Base-by-base conservation (phyloP, 2,113 vertebrate species). In the Tetrao urogallus region DNA sequence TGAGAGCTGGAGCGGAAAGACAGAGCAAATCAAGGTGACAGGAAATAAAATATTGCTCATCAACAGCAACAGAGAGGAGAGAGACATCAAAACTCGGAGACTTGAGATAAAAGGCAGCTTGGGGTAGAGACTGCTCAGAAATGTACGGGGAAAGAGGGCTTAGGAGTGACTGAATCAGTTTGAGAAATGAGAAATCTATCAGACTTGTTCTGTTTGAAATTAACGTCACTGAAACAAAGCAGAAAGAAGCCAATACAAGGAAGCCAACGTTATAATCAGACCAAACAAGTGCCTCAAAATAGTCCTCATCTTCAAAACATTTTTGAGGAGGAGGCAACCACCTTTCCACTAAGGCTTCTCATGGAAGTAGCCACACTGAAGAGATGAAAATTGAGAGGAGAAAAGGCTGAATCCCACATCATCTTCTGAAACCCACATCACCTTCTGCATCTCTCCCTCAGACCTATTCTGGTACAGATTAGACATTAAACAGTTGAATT, bases 41-140 rank as follows among this genome's bases (percentile, higher is more conserved):
- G 76, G 67, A 89, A 87, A 79, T 89, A 90, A 95, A 94, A 92
- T 80, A 80, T 73, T 89, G 71, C 40, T 95, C 83, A 90, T 96
- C 88, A 79, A 43, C 56, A 90, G 60, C n/a, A 92, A 79, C 18
- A 21, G 58, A 48, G 70, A 93, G 50, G 64, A 89, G 61, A 88
- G 28, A 89, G 60, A 71, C 58, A 84, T 89, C 64, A 82, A 87
- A 92, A 79, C 47, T 19, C 60, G 20, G 67, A 80, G 50, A 43
- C 2, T 65, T 10, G 6, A 8, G 6, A 4, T 64, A 38, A 67
- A 45, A 70, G 42, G 10, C 22, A 67, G 20, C 47, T 90, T 17
- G 13, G 65, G 15, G 11, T 4, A 77, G 22, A 22, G 22, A n/a
- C 47, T 57, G 0, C 52, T 21, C 24, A 16, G 40, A 94, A 93